Evolutionary conservation across 1,140 invertebrate genomes (phyloP).

Genomic region (Drosophila gunungcola): DNA sequence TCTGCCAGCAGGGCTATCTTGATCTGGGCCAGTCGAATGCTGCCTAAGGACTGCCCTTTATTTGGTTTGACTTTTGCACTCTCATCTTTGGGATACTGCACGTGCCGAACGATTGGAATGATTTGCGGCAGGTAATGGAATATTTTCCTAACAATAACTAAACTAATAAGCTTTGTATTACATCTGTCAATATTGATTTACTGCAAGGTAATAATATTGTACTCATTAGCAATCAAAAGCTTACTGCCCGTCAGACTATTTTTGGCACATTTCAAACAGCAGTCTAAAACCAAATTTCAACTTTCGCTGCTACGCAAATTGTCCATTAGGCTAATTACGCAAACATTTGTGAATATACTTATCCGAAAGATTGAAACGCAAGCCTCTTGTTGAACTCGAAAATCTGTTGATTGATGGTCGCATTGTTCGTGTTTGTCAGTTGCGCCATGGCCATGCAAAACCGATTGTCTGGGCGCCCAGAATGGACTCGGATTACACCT

Average conservation of each 20-base stretch:
- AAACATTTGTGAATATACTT: conserved; percentile 43
- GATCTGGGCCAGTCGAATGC: conserved; percentile 62
- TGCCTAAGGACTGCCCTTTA: conserved; percentile 52
- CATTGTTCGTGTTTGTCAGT: conserved; percentile 68
- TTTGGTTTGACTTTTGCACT: conserved; percentile 82
- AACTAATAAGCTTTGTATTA: no score
- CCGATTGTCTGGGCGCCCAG: conserved; percentile 38
- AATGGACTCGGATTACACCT: conserved; percentile 71
- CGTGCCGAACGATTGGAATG: conserved; percentile 49
- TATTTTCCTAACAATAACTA: no score
- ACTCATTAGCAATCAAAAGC: not conserved
- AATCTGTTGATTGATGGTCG: conserved; percentile 72
- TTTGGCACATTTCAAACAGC: conserved; percentile 1
- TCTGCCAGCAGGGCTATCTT: conserved; percentile 48
- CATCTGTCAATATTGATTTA: no score
- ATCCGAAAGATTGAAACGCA: conserved; percentile 38
- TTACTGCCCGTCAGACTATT: not conserved
- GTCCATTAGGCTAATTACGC: conserved; percentile 69
- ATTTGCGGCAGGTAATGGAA: not conserved
- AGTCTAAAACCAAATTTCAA: conserved; percentile 3
- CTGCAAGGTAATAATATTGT: no score
- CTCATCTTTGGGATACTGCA: conserved; percentile 56
- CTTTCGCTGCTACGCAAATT: conserved; percentile 48
- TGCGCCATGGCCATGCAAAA: conserved; percentile 44
- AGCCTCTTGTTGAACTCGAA: conserved; percentile 49